These are phyloP conservation scores for Phrynosoma platyrhinos DNA, from an alignment of 2,113 vertebrate genomes.

Conservation along the genomic window DNA sequence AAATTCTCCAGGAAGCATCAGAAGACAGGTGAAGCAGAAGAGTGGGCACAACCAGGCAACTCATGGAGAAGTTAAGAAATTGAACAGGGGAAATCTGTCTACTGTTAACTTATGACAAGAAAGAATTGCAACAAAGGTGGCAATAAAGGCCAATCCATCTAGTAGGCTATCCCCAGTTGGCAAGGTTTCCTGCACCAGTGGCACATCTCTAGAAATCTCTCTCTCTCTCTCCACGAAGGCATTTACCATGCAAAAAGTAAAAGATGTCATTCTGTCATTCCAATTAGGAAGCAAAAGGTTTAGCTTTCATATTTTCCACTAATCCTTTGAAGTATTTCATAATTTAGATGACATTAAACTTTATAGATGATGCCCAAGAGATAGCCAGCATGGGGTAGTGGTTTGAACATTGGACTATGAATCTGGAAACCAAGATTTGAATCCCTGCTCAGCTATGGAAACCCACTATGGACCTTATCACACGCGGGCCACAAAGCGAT, in stretches of 20 bases:
- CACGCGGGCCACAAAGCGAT: too few relatives aligned
- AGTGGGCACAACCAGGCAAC: not conserved
- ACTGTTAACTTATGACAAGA: not conserved
- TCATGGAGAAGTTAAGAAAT: conserved; percentile 4
- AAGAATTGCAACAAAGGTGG: not conserved
- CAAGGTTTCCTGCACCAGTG: not conserved
- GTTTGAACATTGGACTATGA: too few relatives aligned
- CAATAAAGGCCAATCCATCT: not conserved
- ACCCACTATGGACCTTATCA: too few relatives aligned
- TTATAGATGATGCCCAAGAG: too few relatives aligned
- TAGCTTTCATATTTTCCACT: not conserved
- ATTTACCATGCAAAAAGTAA: not conserved
- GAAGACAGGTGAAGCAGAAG: not conserved
- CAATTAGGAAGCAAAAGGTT: not conserved
- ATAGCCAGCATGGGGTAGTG: too few relatives aligned
- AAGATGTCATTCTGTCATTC: not conserved
- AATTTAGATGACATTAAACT: conserved; percentile 3
- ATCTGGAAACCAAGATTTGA: too few relatives aligned
- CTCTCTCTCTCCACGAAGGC: not conserved
- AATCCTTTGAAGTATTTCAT: not conserved
- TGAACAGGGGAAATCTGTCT: not conserved
- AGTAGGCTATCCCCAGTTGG: not conserved
- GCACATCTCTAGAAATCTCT: not conserved
- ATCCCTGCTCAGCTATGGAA: too few relatives aligned
- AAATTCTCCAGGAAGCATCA: not conserved